These are phyloP conservation scores for Eilema griseolum DNA, from an alignment of 2,888 invertebrate genomes.

Conservation along the genomic window DNA sequence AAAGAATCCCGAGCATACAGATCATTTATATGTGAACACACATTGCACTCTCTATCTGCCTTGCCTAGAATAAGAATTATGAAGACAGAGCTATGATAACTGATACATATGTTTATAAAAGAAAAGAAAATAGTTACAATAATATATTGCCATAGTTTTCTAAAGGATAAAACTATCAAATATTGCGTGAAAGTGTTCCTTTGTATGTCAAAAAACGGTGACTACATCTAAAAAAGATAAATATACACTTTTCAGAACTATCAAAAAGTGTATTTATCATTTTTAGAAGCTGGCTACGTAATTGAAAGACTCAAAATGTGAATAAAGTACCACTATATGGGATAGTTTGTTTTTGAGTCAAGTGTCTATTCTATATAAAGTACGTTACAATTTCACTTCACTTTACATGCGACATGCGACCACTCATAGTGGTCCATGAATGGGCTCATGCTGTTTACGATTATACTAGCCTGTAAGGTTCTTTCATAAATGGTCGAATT, in stretches of 20 bases:
- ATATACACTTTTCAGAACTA: no score
- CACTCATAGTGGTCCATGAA: constrained; percentile 24
- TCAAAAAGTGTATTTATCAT: neutral
- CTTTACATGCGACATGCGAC: constrained; percentile 25
- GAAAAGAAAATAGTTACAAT: neutral
- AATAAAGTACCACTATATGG: constrained; percentile 26
- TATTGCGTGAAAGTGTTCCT: neutral
- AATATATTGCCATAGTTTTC: neutral
- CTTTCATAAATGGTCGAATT: constrained; percentile 42
- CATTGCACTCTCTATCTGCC: no score
- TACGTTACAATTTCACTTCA: constrained; percentile 41
- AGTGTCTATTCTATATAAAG: constrained; percentile 29
- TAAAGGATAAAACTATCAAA: neutral
- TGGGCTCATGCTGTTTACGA: constrained; percentile 16
- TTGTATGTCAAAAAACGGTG: neutral
- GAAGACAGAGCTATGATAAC: neutral
- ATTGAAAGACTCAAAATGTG: constrained; percentile 36
- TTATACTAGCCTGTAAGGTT: constrained; percentile 37
- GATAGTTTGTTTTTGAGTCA: constrained; percentile 18
- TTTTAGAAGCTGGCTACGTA: constrained; percentile 10
- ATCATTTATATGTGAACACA: no score
- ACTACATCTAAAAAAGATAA: no score
- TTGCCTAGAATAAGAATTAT: no score
- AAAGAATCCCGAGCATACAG: no score
- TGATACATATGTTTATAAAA: no score